These are phyloP conservation scores for Motacilla tschutschensis DNA, from an alignment of 2,113 vertebrate genomes.

Conservation along the genomic window DNA sequence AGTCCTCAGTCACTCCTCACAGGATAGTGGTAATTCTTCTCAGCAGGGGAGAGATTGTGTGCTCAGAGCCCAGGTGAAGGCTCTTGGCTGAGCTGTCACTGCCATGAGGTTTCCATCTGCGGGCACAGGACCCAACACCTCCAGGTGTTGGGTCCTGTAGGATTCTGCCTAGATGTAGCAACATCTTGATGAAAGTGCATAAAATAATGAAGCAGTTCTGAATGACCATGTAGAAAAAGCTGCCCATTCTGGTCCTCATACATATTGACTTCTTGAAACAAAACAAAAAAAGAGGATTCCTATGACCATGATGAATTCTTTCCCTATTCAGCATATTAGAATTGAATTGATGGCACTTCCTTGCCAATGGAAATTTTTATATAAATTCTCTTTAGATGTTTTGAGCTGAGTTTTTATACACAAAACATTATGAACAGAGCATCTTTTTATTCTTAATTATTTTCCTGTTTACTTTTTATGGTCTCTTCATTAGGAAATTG, in stretches of 20 bases:
- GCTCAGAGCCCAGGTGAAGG: background rate
- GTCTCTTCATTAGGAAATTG: constrained; percentile 3
- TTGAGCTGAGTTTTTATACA: background rate
- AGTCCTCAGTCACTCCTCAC: accelerated
- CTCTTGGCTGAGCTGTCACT: background rate
- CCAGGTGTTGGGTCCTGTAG: background rate
- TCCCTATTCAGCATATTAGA: background rate
- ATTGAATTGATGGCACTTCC: background rate
- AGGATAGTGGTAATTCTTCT: background rate
- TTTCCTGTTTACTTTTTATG: background rate
- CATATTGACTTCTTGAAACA: background rate
- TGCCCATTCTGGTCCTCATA: background rate
- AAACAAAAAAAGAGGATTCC: background rate
- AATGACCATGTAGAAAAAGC: background rate
- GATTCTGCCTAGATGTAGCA: accelerated
- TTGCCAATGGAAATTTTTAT: background rate
- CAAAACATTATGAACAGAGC: background rate
- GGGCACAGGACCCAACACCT: accelerated
- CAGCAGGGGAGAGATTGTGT: accelerated
- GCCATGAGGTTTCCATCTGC: accelerated
- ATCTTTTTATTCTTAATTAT: constrained; percentile 34
- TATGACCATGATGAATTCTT: accelerated
- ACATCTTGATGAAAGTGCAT: background rate
- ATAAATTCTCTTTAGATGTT: background rate
- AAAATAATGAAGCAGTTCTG: background rate